phyloP scores from a whole-genome alignment of 2,113 vertebrate species.

The Crotalus horridus region DNA sequence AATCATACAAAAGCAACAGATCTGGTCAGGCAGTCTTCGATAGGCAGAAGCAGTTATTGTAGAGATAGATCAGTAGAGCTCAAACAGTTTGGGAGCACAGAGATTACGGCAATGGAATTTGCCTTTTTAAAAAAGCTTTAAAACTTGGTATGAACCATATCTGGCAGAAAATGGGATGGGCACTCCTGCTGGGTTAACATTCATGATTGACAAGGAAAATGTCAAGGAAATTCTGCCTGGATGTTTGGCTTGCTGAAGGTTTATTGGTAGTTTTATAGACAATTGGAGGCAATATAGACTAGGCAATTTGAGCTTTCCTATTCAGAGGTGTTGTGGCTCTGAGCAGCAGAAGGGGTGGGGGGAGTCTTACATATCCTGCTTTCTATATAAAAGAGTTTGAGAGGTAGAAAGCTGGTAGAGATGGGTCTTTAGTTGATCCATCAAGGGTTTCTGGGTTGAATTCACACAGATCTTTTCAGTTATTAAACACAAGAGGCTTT shows the following conservation, averaged over 20 bases:
- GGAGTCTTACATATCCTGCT: background rate
- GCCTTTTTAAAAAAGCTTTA: background rate
- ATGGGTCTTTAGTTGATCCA: too few species aligned
- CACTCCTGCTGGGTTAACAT: background rate
- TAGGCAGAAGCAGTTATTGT: background rate
- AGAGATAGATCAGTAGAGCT: background rate
- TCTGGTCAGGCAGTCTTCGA: too few species aligned
- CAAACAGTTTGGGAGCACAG: background rate
- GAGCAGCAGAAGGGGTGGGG: background rate
- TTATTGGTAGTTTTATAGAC: background rate
- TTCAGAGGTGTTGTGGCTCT: background rate
- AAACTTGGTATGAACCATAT: background rate
- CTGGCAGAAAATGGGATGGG: background rate
- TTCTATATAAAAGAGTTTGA: too few species aligned
- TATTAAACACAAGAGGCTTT: conserved; percentile 41
- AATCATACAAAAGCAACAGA: background rate
- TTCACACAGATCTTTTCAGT: background rate
- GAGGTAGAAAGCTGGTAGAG: background rate
- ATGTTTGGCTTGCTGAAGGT: background rate
- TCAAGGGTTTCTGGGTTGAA: background rate
- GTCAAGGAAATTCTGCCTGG: background rate
- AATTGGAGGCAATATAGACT: background rate
- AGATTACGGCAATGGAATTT: background rate
- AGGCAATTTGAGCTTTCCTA: background rate
- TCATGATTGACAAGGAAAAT: background rate